Conservation (phyloP, 2,797 vertebrate species). For the Dromococcyx pavoninus region DNA sequence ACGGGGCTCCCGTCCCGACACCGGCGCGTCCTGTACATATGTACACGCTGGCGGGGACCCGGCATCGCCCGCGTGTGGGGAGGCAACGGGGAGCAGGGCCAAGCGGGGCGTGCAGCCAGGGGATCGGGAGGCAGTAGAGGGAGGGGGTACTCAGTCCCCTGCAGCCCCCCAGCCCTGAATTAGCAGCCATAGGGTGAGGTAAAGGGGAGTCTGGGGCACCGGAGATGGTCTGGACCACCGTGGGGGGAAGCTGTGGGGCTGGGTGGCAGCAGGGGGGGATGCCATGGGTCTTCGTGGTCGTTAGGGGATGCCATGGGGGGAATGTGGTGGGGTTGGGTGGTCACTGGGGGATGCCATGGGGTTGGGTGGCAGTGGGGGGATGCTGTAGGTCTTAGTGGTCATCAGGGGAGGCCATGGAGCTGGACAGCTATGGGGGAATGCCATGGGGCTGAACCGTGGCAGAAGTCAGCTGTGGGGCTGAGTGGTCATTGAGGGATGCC, state of each 20-base stretch:
- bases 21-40: conserved; percentile 42
- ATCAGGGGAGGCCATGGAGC: background rate
- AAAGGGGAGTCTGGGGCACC: background rate
- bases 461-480: background rate
- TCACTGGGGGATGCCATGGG: background rate
- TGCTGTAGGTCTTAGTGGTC: background rate
- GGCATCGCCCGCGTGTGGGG: background rate
- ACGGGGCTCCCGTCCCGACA: background rate
- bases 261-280: too few relatives aligned
- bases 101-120: background rate
- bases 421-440: background rate
- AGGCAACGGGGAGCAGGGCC: background rate
- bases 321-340: background rate
- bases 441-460: background rate
- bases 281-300: background rate
- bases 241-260: too few relatives aligned
- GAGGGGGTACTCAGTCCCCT: background rate
- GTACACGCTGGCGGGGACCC: background rate
- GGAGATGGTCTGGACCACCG: background rate
- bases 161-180: background rate
- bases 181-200: background rate
- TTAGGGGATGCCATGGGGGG: background rate
- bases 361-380: background rate
- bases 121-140: background rate
- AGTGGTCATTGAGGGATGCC: background rate